Percentiles rank a stretch among this genome's conserved stretches.
phyloP scores from a whole-genome alignment of 2,888 invertebrate species.

The Pomacea canaliculata region DNA sequence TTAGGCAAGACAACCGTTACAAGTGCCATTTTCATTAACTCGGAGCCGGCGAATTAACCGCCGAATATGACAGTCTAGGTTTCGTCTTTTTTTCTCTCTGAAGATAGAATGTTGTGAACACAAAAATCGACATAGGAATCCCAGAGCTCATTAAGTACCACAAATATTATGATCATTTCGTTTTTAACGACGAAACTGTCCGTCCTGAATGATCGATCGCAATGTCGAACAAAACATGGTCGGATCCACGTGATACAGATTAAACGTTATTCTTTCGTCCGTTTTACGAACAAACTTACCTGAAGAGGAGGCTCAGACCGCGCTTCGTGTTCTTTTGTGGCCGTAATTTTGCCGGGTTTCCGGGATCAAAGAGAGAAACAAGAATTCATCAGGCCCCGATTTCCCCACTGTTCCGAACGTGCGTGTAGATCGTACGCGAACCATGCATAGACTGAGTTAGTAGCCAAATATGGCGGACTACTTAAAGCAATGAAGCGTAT shows the following conservation, averaged over 20 bases:
- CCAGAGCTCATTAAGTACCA: no score
- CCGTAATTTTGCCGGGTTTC: slow-evolving; percentile 60
- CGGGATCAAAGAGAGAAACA: slow-evolving; percentile 31
- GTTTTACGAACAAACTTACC: slow-evolving; percentile 37
- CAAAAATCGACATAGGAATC: no score
- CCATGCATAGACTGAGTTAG: slow-evolving; percentile 11
- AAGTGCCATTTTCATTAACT: no score
- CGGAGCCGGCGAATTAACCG: no score
- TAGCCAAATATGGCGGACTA: slow-evolving; percentile 23
- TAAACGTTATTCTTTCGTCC: background rate
- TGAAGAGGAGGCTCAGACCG: slow-evolving; percentile 51
- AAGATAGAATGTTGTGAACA: no score
- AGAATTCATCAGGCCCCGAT: slow-evolving; percentile 11
- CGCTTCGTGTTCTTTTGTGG: slow-evolving; percentile 49
- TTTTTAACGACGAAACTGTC: no score
- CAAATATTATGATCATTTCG: no score
- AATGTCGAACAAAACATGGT: no score
- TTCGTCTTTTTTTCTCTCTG: no score
- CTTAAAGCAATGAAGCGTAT: background rate
- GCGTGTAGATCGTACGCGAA: slow-evolving; percentile 3
- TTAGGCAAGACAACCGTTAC: no score
- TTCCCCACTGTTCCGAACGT: background rate
- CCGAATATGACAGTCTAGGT: no score
- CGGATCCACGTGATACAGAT: background rate
- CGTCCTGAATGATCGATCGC: no score